phyloP scores from a whole-genome alignment of 2,888 invertebrate genomes.

The Plagiodera versicolora region DNA sequence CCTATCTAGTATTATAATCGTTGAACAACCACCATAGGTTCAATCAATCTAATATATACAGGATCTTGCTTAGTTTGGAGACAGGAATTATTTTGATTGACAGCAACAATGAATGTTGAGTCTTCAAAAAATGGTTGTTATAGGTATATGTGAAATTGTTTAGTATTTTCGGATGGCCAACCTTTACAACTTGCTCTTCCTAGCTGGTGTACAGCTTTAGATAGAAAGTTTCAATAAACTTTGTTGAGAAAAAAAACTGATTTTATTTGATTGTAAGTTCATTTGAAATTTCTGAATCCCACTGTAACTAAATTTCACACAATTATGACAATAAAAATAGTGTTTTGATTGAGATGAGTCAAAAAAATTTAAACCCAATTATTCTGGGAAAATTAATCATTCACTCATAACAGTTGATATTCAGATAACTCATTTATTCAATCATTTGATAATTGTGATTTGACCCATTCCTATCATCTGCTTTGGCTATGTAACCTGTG shows the following conservation, averaged over 20 bases:
- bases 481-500: constrained; percentile 16
- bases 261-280: no score
- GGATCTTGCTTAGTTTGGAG: no score
- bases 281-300: not conserved
- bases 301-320: no score
- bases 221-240: not conserved
- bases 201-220: not conserved
- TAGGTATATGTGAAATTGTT: constrained; percentile 4
- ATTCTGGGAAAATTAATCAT: no score
- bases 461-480: constrained; percentile 26
- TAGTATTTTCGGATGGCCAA: constrained; percentile 3
- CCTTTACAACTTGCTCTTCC: constrained; percentile 5
- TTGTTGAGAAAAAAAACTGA: no score
- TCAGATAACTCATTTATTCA: not conserved
- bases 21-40: no score
- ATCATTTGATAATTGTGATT: constrained; percentile 16
- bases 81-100: not conserved
- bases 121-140: not conserved
- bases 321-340: no score
- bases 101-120: not conserved
- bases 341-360: no score
- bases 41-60: no score
- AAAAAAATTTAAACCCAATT: no score
- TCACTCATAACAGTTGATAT: not conserved
- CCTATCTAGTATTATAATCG: no score